Evolutionary conservation across 2,113 vertebrate genomes (phyloP).

Genomic region (Nycticryphes semicollaris): DNA sequence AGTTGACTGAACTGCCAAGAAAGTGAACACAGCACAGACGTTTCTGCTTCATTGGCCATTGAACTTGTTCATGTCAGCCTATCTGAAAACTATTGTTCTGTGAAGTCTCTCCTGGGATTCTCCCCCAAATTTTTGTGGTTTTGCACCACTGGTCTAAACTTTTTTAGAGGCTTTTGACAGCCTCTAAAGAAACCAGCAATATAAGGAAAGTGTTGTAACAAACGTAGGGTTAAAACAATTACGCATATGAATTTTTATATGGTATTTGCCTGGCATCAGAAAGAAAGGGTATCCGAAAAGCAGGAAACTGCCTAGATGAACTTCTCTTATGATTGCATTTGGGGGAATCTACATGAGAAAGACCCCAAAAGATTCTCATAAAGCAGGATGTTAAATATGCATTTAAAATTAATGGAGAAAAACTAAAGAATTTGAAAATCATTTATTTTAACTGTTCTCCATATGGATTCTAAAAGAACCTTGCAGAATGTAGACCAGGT

Average conservation of each 20-base stretch:
- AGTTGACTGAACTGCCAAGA: not conserved
- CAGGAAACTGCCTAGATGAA: not conserved
- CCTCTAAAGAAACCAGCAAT: not conserved
- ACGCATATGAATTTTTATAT: rapidly evolving
- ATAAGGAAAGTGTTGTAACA: not conserved
- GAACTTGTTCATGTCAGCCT: not conserved
- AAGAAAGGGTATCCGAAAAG: not conserved
- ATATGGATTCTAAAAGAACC: not conserved
- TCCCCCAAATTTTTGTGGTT: not conserved
- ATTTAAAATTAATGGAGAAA: not conserved
- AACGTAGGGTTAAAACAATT: not conserved
- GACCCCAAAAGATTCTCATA: not conserved
- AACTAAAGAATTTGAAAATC: not conserved
- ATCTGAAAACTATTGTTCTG: not conserved
- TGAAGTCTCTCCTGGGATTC: not conserved
- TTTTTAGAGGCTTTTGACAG: not conserved
- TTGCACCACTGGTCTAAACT: not conserved
- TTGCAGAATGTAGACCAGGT: not conserved
- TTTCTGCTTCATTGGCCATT: not conserved
- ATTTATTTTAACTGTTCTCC: not conserved
- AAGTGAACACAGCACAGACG: not conserved
- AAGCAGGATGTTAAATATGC: not conserved
- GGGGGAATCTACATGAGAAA: not conserved
- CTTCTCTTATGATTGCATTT: not conserved
- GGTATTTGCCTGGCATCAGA: not conserved